Conservation (phyloP, 2,888 invertebrate genomes). For the Scaptomyza cyrtandrae region DNA sequence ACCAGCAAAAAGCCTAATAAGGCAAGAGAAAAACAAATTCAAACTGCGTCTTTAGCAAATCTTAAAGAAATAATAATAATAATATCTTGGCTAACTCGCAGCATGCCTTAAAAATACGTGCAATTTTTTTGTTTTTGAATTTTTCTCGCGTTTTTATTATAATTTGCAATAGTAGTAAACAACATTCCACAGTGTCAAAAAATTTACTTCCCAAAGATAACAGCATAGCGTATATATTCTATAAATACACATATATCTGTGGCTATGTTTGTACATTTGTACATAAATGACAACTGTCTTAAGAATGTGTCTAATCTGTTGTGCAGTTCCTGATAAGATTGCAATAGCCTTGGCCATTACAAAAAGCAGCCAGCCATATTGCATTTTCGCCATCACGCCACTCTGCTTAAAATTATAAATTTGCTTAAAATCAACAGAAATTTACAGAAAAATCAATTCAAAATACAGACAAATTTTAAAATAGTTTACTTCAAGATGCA, state of each 20-base stretch:
- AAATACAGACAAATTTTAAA: no score
- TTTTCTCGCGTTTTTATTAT: not conserved
- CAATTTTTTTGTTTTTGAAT: no score
- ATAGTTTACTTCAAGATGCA: no score
- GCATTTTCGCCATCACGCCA: no score
- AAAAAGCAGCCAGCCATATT: not conserved
- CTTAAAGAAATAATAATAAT: constrained; percentile 11
- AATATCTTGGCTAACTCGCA: not conserved
- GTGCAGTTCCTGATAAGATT: constrained; percentile 5
- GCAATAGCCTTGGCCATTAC: not conserved
- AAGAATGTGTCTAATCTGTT: not conserved
- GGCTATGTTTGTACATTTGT: not conserved
- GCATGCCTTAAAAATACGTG: not conserved
- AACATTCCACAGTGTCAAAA: constrained; percentile 2
- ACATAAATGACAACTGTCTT: not conserved
- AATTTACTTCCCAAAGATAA: not conserved
- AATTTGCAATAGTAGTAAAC: not conserved
- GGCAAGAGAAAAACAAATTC: not conserved
- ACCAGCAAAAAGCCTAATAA: not conserved
- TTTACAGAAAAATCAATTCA: no score
- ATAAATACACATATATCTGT: not conserved
- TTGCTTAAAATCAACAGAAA: no score
- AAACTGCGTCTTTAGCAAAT: not conserved
- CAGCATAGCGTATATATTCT: not conserved
- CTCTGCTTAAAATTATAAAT: no score